Evolutionary conservation across 2,888 invertebrate species (phyloP), one percentile per base, ranked within the genome.

Genomic region (Drosophila gaucha): DNA sequence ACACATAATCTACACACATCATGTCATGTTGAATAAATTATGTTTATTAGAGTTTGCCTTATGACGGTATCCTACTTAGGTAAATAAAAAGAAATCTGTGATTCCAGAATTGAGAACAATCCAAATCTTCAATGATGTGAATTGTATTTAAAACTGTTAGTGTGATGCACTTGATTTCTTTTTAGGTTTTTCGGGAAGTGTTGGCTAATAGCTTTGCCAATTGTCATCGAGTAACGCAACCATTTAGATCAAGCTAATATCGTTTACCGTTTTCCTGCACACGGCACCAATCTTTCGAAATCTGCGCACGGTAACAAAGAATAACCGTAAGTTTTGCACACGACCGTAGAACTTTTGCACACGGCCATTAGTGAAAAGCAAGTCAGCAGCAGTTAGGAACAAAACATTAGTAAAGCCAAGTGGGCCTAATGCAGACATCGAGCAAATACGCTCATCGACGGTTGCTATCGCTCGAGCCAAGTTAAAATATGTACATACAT

Each of bases 301-400:
- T 77, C 67, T 73, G 80, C 79, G 67, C 83, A 78, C 83, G 77
- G 22, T 43, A 35, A 44, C 31, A 44, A 65, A 41, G 62, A 77
- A 79, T 74, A 74, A 47, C 67, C 64, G 79, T 85, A 78, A 64
- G 12, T 74, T 79, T 80, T 80, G 80, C 84, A 70, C 80, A 80
- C 84, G 78, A 49, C 50, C 51, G 55, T 36, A 38, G 8, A 26
- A 22, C 14, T 67, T 74, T 82, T 84, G 76, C 83, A 43, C 83
- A 73, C 80, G 74, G 35, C 60, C 44, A 68, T 71, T 49, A 68
- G 36, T 46, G 55, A 20, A 31, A 22, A 47, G 35, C 20, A 47
- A 58, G 43, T 57, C 51, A 33, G 26, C 38, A 46, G 43, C 71
- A 78, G 84, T 79, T 80, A 68, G 83, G 78, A 80, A 85, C 74